Percentiles rank a stretch among this genome's conserved stretches.
Evolutionary conservation across 2,113 vertebrate genomes (phyloP).

Genomic region (Gambusia holbrooki): DNA sequence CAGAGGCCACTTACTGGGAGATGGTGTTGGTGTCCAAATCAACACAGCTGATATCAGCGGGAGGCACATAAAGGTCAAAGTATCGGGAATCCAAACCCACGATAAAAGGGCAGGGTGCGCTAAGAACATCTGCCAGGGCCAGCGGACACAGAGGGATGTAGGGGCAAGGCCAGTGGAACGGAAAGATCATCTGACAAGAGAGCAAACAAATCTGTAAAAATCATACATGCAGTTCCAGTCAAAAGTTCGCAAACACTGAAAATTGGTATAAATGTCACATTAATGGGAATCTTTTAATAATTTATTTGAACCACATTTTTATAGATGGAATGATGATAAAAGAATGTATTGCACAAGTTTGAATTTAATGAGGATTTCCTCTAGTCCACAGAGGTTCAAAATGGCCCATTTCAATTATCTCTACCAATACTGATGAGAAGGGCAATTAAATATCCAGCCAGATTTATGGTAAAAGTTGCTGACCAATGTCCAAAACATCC

Average conservation of each 20-base stretch:
- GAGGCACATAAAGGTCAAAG: slow-evolving; percentile 97
- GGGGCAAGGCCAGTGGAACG: slow-evolving; percentile 98
- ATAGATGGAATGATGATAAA: no score
- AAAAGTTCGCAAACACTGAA: not conserved
- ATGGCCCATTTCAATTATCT: not conserved
- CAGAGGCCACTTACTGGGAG: slow-evolving; percentile 90
- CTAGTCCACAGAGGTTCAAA: no score
- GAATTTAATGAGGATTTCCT: no score
- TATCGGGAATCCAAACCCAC: slow-evolving; percentile 98
- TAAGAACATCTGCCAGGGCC: slow-evolving; percentile 95
- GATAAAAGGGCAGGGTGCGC: slow-evolving; percentile 96
- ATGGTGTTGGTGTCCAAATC: slow-evolving; percentile 99
- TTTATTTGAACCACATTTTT: not conserved
- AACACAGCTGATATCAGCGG: slow-evolving; percentile 95
- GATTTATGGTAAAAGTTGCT: not conserved
- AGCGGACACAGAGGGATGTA: slow-evolving; percentile 97
- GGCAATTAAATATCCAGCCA: not conserved
- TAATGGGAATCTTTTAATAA: not conserved
- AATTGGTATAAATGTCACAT: not conserved
- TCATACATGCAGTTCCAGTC: not conserved
- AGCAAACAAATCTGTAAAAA: slow-evolving; percentile 7
- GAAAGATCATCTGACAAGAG: slow-evolving; percentile 94
- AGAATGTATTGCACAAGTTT: no score
- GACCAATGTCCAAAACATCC: not conserved
- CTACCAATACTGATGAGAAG: not conserved